Evolutionary conservation across 2,113 vertebrate species (phyloP).

Genomic region (Odocoileus hemionus): DNA sequence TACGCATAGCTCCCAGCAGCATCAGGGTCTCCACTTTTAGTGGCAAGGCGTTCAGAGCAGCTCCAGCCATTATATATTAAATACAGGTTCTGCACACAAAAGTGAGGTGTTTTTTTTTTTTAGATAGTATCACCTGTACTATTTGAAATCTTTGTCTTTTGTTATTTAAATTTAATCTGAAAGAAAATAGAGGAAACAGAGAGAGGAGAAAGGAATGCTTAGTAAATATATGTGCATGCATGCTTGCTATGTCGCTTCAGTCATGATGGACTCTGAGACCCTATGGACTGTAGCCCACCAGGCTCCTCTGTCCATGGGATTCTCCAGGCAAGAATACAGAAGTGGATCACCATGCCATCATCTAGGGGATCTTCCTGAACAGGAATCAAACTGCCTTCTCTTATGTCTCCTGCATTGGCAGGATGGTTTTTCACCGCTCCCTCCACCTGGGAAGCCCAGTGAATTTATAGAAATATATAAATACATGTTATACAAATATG

Average conservation of each 20-base stretch:
- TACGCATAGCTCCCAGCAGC: rapidly evolving
- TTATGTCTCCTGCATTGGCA: neutral
- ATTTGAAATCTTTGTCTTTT: neutral
- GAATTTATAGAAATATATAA: neutral
- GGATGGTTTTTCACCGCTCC: neutral
- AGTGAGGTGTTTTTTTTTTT: neutral
- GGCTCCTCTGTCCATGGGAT: neutral
- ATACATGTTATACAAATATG: neutral
- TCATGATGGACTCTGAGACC: neutral
- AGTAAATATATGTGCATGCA: neutral
- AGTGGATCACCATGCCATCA: neutral
- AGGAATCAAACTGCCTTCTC: neutral
- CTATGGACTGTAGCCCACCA: neutral
- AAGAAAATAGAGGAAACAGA: neutral
- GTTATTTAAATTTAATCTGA: neutral
- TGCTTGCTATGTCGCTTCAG: neutral
- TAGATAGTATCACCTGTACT: neutral
- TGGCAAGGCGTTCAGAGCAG: neutral
- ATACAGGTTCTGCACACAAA: neutral
- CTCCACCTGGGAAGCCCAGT: neutral
- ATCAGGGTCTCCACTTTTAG: neutral
- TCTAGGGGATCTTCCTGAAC: neutral
- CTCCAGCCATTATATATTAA: neutral
- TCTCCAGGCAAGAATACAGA: neutral
- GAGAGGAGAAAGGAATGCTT: neutral